phyloP scores from a whole-genome alignment of 2,797 vertebrate species.

The Odontamblyopus rebecca region DNA sequence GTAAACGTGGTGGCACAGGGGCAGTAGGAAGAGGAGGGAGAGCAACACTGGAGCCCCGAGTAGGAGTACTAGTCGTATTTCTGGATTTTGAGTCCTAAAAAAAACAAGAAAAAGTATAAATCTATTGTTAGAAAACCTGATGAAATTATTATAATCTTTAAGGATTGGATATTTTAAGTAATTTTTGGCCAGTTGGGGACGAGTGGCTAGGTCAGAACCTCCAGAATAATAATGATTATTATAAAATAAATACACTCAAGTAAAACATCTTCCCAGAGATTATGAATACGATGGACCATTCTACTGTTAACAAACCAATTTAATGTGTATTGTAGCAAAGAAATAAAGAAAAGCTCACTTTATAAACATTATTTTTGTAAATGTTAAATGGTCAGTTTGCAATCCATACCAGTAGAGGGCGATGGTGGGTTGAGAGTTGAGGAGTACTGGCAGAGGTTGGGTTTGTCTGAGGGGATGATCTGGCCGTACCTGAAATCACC shows the following conservation, averaged over 20 bases:
- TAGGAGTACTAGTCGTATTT: conserved; percentile 38
- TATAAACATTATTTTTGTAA: not conserved
- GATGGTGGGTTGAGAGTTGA: conserved; percentile 89
- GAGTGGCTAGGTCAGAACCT: too few species aligned
- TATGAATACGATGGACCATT: too few species aligned
- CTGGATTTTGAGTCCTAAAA: conserved; percentile 72
- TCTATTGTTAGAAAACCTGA: not conserved
- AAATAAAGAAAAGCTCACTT: too few species aligned
- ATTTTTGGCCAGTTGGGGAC: too few species aligned
- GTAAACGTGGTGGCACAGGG: conserved; percentile 84
- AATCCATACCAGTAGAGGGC: conserved; percentile 81
- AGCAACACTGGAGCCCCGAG: conserved; percentile 30
- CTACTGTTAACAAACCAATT: too few species aligned
- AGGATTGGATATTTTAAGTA: too few species aligned
- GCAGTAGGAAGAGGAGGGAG: conserved; percentile 84
- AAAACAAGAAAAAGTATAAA: conserved; percentile 1
- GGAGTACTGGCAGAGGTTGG: conserved; percentile 73
- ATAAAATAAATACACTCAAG: not conserved
- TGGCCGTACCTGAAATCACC: conserved; percentile 75
- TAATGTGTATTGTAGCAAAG: too few species aligned
- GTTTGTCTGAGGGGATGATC: conserved; percentile 76
- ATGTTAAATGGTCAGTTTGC: conserved; percentile 15
- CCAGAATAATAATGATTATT: too few species aligned
- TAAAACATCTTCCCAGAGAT: too few species aligned
- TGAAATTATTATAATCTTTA: too few species aligned